A percentile compares a stretch with the other conserved stretches of the same genome.
These are phyloP conservation scores for Prionailurus viverrinus DNA, from an alignment of 2,113 vertebrate species.

Conservation along the genomic window DNA sequence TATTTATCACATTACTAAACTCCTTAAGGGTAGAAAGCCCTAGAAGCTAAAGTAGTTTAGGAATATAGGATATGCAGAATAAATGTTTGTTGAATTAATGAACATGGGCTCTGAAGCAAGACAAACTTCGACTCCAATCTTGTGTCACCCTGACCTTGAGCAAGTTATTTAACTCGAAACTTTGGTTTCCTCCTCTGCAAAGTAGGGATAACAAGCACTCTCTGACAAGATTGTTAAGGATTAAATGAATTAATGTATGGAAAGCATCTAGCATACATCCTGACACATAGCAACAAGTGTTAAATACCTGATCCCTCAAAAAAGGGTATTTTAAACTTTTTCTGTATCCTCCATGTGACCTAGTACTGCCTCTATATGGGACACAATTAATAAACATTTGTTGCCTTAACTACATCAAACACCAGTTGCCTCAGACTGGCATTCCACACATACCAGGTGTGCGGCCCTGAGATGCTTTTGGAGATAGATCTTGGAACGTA, in stretches of 20 bases:
- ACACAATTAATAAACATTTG: conserved; percentile 50
- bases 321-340: conserved; percentile 39
- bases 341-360: background rate
- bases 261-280: background rate
- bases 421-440: conserved; percentile 19
- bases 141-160: background rate
- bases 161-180: conserved; percentile 46
- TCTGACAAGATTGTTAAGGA: conserved; percentile 48
- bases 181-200: conserved; percentile 40
- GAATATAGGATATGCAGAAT: background rate
- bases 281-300: background rate
- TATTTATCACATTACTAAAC: conserved; percentile 22
- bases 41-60: conserved; percentile 9
- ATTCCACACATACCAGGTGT: conserved; percentile 58
- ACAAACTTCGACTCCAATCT: background rate
- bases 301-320: conserved; percentile 49
- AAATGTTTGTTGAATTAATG: conserved; percentile 53
- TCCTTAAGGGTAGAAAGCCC: background rate
- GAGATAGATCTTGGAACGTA: background rate
- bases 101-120: background rate
- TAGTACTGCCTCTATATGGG: background rate
- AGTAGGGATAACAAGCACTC: conserved; percentile 48
- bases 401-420: conserved; percentile 57
- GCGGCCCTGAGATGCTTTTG: conserved; percentile 6
- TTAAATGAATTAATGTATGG: conserved; percentile 1